Evolutionary conservation across 2,888 invertebrate genomes (phyloP).

Genomic region (Sesamia inferens): DNA sequence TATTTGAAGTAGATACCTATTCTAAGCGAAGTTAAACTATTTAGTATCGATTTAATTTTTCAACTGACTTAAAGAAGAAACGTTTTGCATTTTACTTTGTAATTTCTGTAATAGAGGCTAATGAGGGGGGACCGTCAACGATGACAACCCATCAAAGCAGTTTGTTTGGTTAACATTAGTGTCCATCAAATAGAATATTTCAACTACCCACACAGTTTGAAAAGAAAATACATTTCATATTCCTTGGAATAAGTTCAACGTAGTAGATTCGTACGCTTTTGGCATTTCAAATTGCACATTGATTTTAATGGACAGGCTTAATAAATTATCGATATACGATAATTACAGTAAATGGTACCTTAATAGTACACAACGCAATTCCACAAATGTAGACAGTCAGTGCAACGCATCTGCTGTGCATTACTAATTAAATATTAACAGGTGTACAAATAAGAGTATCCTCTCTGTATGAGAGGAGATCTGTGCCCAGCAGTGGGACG

Average conservation of each 20-base stretch:
- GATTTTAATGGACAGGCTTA: conserved; percentile 51
- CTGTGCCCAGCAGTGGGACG: no score
- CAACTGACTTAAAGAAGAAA: neutral
- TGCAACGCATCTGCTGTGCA: conserved; percentile 24
- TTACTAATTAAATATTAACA: conserved; percentile 24
- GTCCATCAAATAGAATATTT: conserved; percentile 11
- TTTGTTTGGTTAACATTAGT: conserved; percentile 53
- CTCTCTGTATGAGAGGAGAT: no score
- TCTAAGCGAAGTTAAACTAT: neutral
- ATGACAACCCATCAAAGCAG: conserved; percentile 38
- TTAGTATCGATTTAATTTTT: conserved; percentile 5
- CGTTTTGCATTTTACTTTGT: conserved; percentile 26
- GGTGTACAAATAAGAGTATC: no score
- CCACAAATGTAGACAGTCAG: conserved; percentile 26
- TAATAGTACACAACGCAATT: conserved; percentile 48
- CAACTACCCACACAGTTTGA: neutral
- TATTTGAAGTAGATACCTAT: neutral
- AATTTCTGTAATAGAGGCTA: conserved; percentile 50
- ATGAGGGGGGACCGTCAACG: conserved; percentile 43
- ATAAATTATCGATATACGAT: conserved; percentile 22
- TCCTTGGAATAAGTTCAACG: neutral
- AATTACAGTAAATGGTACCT: conserved; percentile 59
- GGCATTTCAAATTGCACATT: conserved; percentile 47
- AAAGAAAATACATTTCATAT: neutral
- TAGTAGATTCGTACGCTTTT: conserved; percentile 7